A percentile compares a stretch with the other conserved stretches of the same genome.
Conservation (phyloP, 1,140 invertebrate species). For the Eulimnadia texana region DNA sequence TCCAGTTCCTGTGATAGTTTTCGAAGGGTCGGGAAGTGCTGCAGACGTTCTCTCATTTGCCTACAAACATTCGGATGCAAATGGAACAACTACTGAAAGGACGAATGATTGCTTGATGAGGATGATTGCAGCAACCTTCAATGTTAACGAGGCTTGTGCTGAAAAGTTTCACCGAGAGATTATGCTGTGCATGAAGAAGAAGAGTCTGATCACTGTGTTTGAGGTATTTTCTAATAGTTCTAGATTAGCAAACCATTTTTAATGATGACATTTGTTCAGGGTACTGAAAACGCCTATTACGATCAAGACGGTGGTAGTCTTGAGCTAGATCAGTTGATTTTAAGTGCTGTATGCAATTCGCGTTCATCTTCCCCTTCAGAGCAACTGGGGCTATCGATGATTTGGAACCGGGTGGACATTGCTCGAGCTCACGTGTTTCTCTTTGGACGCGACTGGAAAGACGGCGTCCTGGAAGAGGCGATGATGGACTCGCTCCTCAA, state of each 20-base stretch:
- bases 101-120: slow-evolving; percentile 74
- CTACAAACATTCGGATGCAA: slow-evolving; percentile 72
- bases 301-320: background rate
- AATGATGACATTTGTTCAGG: too few species aligned
- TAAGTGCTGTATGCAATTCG: slow-evolving; percentile 81
- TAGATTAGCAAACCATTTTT: too few species aligned
- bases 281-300: too few species aligned
- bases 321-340: slow-evolving; percentile 85
- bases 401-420: slow-evolving; percentile 96
- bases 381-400: slow-evolving; percentile 79
- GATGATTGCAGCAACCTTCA: slow-evolving; percentile 82
- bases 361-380: slow-evolving; percentile 80
- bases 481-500: slow-evolving; percentile 98
- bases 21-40: slow-evolving; percentile 91
- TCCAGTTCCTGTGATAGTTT: slow-evolving; percentile 92
- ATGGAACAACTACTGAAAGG: slow-evolving; percentile 53
- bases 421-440: slow-evolving; percentile 90
- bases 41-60: slow-evolving; percentile 92
- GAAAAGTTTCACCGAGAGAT: slow-evolving; percentile 77
- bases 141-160: slow-evolving; percentile 65
- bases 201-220: slow-evolving; percentile 61
- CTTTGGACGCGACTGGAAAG: slow-evolving; percentile 87
- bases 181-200: slow-evolving; percentile 74
- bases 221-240: background rate
- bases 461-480: slow-evolving; percentile 32